phyloP scores from a whole-genome alignment of 2,888 invertebrate genomes.

The Netelia melanura region DNA sequence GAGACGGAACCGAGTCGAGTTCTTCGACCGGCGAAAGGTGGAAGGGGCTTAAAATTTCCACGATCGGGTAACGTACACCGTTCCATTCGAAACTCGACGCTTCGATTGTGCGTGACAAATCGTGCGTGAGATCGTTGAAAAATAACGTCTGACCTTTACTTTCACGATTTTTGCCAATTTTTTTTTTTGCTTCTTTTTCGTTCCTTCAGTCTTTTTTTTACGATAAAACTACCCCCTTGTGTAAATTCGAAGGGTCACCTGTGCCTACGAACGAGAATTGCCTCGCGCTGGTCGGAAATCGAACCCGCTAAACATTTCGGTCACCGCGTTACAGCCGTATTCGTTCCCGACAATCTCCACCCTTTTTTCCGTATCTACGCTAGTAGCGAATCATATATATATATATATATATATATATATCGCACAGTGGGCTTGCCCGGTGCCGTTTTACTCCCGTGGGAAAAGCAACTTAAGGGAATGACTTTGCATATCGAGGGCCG shows the following conservation, averaged over 20 bases:
- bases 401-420: conserved; percentile 9
- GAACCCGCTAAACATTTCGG: conserved; percentile 30
- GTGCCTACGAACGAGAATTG: background rate
- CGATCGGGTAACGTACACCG: conserved; percentile 15
- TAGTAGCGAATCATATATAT: background rate
- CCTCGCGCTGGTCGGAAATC: background rate
- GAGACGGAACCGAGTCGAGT: background rate
- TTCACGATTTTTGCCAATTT: no score
- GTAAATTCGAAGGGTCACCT: background rate
- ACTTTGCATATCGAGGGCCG: conserved; percentile 44
- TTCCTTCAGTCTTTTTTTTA: background rate
- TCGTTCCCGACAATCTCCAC: background rate
- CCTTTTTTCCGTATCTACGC: no score
- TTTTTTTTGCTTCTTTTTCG: no score
- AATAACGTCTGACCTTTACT: no score
- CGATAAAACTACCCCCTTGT: background rate
- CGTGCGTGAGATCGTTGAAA: no score
- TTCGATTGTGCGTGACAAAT: no score
- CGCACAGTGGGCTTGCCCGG: background rate
- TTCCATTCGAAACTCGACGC: no score
- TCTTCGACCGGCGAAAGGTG: background rate
- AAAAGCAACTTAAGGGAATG: conserved; percentile 44
- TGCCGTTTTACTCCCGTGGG: conserved; percentile 7
- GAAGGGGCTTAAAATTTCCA: background rate
- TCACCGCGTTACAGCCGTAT: conserved; percentile 15